Conservation (phyloP, 2,888 invertebrate species). For the Macrosiphum euphorbiae region DNA sequence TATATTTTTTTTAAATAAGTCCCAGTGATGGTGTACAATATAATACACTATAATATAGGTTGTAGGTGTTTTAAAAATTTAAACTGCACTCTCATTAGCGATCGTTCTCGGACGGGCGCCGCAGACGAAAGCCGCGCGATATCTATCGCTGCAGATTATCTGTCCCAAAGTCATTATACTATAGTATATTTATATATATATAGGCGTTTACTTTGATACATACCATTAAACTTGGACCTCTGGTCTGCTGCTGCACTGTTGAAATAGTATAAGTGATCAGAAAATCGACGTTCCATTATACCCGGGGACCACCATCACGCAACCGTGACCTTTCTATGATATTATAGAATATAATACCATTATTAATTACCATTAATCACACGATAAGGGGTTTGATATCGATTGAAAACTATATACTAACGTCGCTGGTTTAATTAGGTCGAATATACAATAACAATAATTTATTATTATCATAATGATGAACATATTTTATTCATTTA, state of each 20-base stretch:
- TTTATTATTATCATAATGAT: background rate
- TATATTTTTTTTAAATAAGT: background rate
- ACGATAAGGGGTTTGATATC: constrained; percentile 2
- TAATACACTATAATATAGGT: background rate
- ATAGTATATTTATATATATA: background rate
- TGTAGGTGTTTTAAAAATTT: background rate
- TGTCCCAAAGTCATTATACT: background rate
- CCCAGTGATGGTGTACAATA: background rate
- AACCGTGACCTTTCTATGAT: background rate
- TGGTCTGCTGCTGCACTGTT: background rate
- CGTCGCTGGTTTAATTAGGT: background rate
- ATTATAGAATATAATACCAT: background rate
- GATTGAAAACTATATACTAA: background rate
- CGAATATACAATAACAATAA: constrained; percentile 1
- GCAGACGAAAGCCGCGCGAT: background rate
- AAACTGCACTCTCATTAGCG: constrained; percentile 29
- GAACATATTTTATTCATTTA: background rate
- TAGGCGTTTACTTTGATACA: background rate
- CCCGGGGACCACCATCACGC: background rate
- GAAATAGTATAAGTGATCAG: background rate
- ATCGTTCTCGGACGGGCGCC: background rate
- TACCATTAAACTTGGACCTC: background rate
- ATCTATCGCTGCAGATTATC: constrained; percentile 2
- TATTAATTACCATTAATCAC: background rate
- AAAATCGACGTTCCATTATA: background rate